Base-by-base conservation (phyloP, 2,888 invertebrate species). In the Agonopterix arenella region DNA sequence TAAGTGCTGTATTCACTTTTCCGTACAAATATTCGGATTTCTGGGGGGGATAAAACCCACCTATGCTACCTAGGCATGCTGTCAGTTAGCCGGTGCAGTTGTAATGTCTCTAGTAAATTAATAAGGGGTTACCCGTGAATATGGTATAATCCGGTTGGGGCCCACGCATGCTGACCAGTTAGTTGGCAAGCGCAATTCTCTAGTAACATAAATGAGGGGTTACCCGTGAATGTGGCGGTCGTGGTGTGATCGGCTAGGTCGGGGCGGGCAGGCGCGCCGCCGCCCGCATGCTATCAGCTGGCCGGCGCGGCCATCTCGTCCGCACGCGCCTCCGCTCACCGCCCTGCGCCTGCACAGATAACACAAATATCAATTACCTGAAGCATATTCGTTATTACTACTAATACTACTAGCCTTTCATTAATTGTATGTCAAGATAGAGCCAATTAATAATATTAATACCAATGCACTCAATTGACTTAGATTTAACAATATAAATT, bases 221-320 rank as follows among this genome's bases (percentile, higher is more conserved):
- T 72, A 88, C 88, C 88, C 86, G 86, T 86, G 80, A 80, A 84
- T 78, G 82, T 76, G 79, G 83, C 78, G 80, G 71, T 82, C 86
- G 86, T 88, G 68, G 70, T 84, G 77, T 76, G 76, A 66, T 73
- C 80, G 83, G 80, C 82, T 86, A 89, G 73, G 84, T 84, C 73
- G 81, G 83, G 82, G 86, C 86, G 86, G 88, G 82, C 81, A 76
- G 80, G 78, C 80, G 82, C 80, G 82, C 85, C 81, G 89, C 84
- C 83, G 85, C 82, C 82, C 81, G 85, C 84, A 85, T 88, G 82
- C 83, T 89, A 88, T 89, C 88, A 89, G 88, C 88, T 82, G 83
- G 79, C 70, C 72, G 53, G 71, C 70, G 80, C 80, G 65, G 84
- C 84, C 90, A 84, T 85, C 71, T 76, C 76, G 79, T 72, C 74